Conservation (phyloP, 1,140 invertebrate species). For the Acyrthosiphon pisum region DNA sequence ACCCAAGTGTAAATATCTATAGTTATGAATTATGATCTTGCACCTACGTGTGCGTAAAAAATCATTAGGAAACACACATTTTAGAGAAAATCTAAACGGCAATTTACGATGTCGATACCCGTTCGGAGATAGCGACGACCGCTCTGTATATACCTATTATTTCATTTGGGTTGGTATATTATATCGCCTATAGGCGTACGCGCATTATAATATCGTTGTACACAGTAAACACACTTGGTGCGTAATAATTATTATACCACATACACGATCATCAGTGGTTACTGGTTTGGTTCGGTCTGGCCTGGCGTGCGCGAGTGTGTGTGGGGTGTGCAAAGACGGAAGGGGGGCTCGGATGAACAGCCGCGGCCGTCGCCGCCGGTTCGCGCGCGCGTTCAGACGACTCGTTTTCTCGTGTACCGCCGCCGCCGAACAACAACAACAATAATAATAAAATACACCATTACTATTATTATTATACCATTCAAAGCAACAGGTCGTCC, state of each 20-base stretch:
- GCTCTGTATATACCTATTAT: not conserved
- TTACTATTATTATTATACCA: not conserved
- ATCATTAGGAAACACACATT: not conserved
- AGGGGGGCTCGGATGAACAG: not conserved
- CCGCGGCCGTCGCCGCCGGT: not conserved
- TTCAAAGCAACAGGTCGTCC: constrained; percentile 16
- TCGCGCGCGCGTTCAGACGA: not conserved
- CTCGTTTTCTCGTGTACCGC: not conserved
- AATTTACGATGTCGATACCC: not conserved
- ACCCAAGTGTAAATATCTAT: not conserved
- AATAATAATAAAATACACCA: constrained; percentile 35
- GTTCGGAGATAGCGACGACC: not conserved
- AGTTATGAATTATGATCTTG: not conserved
- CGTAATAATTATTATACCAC: not conserved
- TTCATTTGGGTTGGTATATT: not conserved
- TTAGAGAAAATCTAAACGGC: not conserved
- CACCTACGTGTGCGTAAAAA: not conserved
- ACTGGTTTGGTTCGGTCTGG: not conserved
- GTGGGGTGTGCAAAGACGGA: not conserved
- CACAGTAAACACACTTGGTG: not conserved
- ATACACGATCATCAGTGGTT: not conserved
- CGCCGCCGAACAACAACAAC: not conserved
- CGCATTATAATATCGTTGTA: constrained; percentile 19
- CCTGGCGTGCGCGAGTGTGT: not conserved
- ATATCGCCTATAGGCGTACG: not conserved